phyloP scores from a whole-genome alignment of 2,113 vertebrate genomes.

The Onychostoma macrolepis region DNA sequence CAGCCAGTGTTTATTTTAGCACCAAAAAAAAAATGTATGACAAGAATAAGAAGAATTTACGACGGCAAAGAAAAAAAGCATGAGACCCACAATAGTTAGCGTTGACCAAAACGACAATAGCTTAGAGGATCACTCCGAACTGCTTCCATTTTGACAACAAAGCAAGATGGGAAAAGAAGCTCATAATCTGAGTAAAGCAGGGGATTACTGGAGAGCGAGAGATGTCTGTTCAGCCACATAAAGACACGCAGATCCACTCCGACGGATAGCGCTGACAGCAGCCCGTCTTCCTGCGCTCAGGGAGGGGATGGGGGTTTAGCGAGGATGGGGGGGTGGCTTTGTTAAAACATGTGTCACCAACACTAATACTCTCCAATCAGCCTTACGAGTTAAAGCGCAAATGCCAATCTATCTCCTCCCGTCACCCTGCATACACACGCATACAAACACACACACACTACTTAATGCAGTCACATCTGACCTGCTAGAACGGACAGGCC shows the following conservation, averaged over 20 bases:
- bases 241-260: constrained; percentile 44
- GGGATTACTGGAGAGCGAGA: constrained; percentile 70
- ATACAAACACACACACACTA: not conserved
- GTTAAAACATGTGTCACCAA: constrained; percentile 51
- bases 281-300: constrained; percentile 30
- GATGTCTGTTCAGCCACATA: constrained; percentile 48
- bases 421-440: not conserved
- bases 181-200: constrained; percentile 74
- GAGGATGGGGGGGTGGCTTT: constrained; percentile 30
- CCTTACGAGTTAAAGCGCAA: not conserved
- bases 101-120: constrained; percentile 20
- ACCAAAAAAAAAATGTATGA: not conserved
- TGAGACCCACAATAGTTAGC: constrained; percentile 22
- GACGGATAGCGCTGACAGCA: constrained; percentile 39
- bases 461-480: not conserved
- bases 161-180: constrained; percentile 48
- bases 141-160: constrained; percentile 42
- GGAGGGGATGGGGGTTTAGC: constrained; percentile 31
- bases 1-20: not conserved
- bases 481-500: not conserved
- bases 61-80: not conserved
- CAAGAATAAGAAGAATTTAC: not conserved
- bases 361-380: constrained; percentile 41
- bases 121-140: constrained; percentile 12
- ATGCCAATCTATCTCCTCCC: constrained; percentile 24